phyloP scores from a whole-genome alignment of 2,113 vertebrate genomes.

The Ceyx cyanopectus region DNA sequence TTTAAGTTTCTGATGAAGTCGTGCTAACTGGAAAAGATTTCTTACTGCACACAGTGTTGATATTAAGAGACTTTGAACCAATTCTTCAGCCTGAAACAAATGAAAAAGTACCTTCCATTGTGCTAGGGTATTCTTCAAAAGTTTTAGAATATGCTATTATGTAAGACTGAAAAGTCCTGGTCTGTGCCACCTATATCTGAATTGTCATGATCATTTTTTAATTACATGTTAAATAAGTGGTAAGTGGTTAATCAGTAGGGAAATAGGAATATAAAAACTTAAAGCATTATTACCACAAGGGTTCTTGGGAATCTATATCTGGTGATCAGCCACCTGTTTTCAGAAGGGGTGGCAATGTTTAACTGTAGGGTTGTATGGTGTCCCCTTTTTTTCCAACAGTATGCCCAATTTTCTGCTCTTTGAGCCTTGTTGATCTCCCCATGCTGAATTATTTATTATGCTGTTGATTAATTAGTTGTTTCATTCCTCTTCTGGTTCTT shows the following conservation, averaged over 20 bases:
- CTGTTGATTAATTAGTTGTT: background rate
- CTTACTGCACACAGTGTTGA: background rate
- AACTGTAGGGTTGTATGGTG: background rate
- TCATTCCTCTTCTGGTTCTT: background rate
- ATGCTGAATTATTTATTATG: background rate
- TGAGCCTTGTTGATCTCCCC: background rate
- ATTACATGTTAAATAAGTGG: background rate
- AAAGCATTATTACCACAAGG: background rate
- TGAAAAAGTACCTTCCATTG: background rate
- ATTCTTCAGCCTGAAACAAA: background rate
- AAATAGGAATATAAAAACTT: background rate
- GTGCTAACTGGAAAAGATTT: background rate
- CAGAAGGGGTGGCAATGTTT: background rate
- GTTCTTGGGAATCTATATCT: background rate
- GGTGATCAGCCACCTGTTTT: background rate
- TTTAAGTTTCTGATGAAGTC: background rate
- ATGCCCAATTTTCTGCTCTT: background rate
- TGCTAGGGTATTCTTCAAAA: background rate
- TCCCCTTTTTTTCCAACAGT: background rate
- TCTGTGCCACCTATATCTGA: background rate
- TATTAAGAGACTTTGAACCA: background rate
- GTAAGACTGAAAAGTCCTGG: background rate
- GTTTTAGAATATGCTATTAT: background rate
- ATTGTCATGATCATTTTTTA: background rate
- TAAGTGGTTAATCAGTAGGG: background rate